These are phyloP conservation scores for Macquaria ambigua DNA, from an alignment of 2,113 vertebrate genomes.

Conservation along the genomic window DNA sequence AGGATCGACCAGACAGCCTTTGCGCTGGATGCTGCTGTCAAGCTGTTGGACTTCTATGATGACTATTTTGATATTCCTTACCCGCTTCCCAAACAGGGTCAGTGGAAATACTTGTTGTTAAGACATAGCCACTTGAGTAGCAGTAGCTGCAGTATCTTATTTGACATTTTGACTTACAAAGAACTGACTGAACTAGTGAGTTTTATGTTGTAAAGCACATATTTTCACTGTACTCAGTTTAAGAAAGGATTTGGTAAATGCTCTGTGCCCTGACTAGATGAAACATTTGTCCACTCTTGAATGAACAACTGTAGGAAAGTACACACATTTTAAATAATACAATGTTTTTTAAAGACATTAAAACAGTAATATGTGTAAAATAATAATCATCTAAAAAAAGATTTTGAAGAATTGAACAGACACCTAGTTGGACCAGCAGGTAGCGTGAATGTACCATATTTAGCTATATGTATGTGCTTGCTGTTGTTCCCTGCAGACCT, in stretches of 20 bases:
- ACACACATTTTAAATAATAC: not conserved
- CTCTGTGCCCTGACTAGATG: not conserved
- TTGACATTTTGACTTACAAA: no score
- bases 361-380: not conserved
- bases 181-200: not conserved
- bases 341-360: not conserved
- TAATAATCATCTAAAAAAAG: not conserved
- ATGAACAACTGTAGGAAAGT: not conserved
- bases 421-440: not conserved
- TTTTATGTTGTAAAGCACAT: not conserved
- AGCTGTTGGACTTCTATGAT: slow-evolving; percentile 92
- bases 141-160: not conserved
- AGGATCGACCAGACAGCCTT: slow-evolving; percentile 90
- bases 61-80: slow-evolving; percentile 93
- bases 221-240: not conserved
- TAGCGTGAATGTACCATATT: not conserved
- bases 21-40: slow-evolving; percentile 89
- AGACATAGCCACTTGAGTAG: not conserved
- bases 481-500: slow-evolving; percentile 73
- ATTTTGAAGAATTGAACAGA: not conserved
- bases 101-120: slow-evolving; percentile 4
- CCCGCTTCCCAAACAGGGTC: slow-evolving; percentile 88
- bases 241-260: not conserved
- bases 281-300: not conserved
- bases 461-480: not conserved